A percentile compares a stretch with the other conserved stretches of the same genome.
Evolutionary conservation across 2,888 invertebrate species (phyloP).

Genomic region (Ommatoiulus sabulosus): DNA sequence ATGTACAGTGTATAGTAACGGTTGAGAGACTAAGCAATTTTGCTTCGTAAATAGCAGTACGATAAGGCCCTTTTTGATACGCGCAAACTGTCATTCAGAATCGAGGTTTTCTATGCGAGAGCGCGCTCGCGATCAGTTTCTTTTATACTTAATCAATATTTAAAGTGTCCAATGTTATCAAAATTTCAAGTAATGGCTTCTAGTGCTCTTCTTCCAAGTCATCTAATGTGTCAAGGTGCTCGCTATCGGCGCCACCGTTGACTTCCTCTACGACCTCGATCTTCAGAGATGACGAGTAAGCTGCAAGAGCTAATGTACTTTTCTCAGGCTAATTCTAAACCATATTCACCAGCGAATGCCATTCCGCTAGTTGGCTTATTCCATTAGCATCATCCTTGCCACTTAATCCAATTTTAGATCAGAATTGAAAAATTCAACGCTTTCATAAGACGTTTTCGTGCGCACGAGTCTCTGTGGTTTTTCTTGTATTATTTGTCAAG

Average conservation of each 20-base stretch:
- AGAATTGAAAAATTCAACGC: conserved; percentile 32
- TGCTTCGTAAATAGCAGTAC: background rate
- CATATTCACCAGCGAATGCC: conserved; percentile 18
- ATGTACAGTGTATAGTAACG: no score
- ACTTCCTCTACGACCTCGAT: background rate
- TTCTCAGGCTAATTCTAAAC: background rate
- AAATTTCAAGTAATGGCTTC: background rate
- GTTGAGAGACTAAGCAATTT: background rate
- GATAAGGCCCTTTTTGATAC: background rate
- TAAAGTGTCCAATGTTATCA: background rate
- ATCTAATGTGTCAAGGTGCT: background rate
- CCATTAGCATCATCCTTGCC: conserved; percentile 39
- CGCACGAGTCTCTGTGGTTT: no score
- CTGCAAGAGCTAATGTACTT: background rate
- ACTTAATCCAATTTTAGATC: conserved; percentile 45
- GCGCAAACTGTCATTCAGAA: background rate
- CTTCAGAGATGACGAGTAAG: background rate
- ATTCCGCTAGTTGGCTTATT: conserved; percentile 45
- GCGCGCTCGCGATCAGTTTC: background rate
- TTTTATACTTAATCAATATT: background rate
- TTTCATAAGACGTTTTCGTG: background rate
- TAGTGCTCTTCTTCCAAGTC: background rate
- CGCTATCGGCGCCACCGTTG: background rate
- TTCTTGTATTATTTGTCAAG: background rate
- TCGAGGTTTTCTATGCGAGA: background rate